These are phyloP conservation scores for Apodemus sylvaticus DNA, from an alignment of 2,113 vertebrate genomes.

Conservation along the genomic window DNA sequence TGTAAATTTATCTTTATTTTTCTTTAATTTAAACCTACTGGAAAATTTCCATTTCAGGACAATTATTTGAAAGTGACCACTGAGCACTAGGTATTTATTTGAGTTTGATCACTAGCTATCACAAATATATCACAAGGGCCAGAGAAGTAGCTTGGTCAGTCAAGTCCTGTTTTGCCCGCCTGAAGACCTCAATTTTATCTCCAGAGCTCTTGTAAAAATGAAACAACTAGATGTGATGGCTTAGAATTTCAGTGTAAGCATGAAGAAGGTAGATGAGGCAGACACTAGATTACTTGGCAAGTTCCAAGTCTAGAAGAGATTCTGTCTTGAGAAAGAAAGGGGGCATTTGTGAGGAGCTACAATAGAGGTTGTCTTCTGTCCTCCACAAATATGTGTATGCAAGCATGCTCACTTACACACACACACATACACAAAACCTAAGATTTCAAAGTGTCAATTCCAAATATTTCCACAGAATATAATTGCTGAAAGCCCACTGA, in stretches of 20 bases:
- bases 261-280: neutral
- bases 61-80: constrained; percentile 22
- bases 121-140: neutral
- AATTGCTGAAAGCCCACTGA: neutral
- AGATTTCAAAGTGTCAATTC: neutral
- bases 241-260: neutral
- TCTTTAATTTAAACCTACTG: neutral
- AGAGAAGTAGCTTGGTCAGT: neutral
- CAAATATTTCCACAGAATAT: neutral
- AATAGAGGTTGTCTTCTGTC: neutral
- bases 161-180: neutral
- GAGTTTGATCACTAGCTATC: constrained; percentile 1
- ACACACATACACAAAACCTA: neutral
- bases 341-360: neutral
- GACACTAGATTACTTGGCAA: neutral
- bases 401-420: neutral
- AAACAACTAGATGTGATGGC: neutral
- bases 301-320: neutral
- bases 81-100: neutral
- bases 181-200: neutral
- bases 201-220: too few species aligned
- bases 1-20: neutral
- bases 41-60: neutral
- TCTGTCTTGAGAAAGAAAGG: neutral
- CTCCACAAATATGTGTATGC: neutral